A percentile compares a stretch with the other conserved stretches of the same genome.
These are phyloP conservation scores for Coptodon bakossiorum DNA, from an alignment of 2,113 vertebrate genomes.

Conservation along the genomic window DNA sequence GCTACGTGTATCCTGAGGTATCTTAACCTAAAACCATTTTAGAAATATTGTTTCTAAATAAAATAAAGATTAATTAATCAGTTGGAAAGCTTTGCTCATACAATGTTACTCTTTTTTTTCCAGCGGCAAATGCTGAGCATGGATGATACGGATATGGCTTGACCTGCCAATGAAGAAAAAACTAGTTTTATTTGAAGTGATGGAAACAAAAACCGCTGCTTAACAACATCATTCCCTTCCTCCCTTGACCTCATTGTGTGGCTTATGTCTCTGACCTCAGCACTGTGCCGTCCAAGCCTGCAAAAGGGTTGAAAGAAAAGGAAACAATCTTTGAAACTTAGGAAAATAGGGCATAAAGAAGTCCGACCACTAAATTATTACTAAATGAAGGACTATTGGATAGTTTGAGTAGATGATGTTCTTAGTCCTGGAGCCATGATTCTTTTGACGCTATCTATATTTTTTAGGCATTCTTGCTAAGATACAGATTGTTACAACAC, in stretches of 20 bases:
- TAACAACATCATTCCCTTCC: background rate
- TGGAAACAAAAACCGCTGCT: slow-evolving; percentile 24
- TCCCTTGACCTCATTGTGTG: slow-evolving; percentile 19
- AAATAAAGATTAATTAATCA: background rate
- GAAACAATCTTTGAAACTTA: background rate
- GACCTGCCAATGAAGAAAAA: slow-evolving; percentile 29
- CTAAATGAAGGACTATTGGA: background rate
- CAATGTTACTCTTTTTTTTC: background rate
- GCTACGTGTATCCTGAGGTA: slow-evolving; percentile 82
- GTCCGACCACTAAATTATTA: background rate
- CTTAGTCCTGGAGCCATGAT: background rate
- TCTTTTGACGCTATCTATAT: background rate
- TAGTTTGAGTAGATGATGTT: background rate
- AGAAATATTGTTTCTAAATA: background rate
- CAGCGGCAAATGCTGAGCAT: slow-evolving; percentile 82
- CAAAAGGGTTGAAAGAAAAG: background rate
- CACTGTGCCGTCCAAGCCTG: slow-evolving; percentile 36
- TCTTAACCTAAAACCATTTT: background rate
- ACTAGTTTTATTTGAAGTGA: background rate
- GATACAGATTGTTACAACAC: background rate
- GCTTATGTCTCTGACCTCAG: slow-evolving; percentile 28
- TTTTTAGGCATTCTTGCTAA: background rate
- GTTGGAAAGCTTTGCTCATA: background rate
- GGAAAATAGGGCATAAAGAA: background rate
- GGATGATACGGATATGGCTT: slow-evolving; percentile 75